These are phyloP conservation scores for Sarcoramphus papa DNA, from an alignment of 2,797 vertebrate genomes.

Conservation along the genomic window DNA sequence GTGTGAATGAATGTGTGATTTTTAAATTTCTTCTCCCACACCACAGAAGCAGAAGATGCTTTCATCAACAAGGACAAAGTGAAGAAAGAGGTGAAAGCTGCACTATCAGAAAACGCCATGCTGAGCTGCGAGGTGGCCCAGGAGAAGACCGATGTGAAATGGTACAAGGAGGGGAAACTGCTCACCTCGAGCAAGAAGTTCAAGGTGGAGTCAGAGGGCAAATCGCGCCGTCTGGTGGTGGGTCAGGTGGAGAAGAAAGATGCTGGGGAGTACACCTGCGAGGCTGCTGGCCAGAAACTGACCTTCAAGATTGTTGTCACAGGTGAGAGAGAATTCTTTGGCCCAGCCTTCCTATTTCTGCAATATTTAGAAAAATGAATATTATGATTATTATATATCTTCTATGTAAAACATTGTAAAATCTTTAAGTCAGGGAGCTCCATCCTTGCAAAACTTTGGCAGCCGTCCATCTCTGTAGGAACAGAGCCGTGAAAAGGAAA, in stretches of 20 bases:
- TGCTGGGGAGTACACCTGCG: no score
- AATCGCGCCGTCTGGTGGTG: neutral
- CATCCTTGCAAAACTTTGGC: neutral
- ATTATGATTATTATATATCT: no score
- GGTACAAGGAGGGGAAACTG: neutral
- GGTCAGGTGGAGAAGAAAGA: no score
- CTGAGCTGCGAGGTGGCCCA: neutral
- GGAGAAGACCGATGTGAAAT: neutral
- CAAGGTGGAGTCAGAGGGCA: neutral
- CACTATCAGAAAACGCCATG: neutral
- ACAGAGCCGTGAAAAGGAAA: neutral
- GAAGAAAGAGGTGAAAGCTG: conserved; percentile 70
- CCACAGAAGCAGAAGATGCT: neutral
- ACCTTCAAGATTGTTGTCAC: no score
- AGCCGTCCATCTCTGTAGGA: rapidly evolving
- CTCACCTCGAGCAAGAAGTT: neutral
- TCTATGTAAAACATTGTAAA: neutral
- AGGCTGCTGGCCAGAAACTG: no score
- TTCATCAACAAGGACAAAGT: conserved; percentile 52
- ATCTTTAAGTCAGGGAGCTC: neutral
- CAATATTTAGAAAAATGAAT: no score
- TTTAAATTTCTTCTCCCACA: neutral
- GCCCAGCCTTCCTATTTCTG: no score
- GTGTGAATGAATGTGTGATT: rapidly evolving
- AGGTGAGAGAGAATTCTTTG: no score